Percentiles rank a stretch among this genome's conserved stretches.
phyloP scores from a whole-genome alignment of 2,888 invertebrate genomes.

The Diloba caeruleocephala region DNA sequence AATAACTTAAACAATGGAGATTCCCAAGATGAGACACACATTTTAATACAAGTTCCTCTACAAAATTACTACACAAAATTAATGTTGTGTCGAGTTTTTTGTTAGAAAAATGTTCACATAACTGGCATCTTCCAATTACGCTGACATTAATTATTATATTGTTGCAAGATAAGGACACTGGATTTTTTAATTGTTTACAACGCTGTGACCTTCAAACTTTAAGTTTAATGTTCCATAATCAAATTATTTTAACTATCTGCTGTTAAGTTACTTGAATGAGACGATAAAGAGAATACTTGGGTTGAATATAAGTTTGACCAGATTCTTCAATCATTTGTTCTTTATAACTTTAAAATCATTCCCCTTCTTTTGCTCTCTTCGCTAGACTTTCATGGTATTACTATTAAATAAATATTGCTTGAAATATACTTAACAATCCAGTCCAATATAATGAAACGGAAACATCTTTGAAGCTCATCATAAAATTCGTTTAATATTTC shows the following conservation, averaged over 20 bases:
- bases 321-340: too few species aligned
- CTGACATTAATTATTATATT: slow-evolving; percentile 51
- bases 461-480: too few species aligned
- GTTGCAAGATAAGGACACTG: slow-evolving; percentile 44
- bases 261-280: slow-evolving; percentile 21
- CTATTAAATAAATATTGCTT: too few species aligned
- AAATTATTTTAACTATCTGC: slow-evolving; percentile 27
- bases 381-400: too few species aligned
- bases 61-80: slow-evolving; percentile 27
- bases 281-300: too few species aligned
- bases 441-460: too few species aligned
- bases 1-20: slow-evolving; percentile 39
- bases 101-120: slow-evolving; percentile 33
- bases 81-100: slow-evolving; percentile 23
- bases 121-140: slow-evolving; percentile 43
- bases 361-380: too few species aligned
- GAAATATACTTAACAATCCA: too few species aligned
- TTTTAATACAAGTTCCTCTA: slow-evolving; percentile 29
- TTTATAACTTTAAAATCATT: too few species aligned
- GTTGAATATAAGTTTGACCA: too few species aligned
- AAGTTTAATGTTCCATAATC: slow-evolving; percentile 27
- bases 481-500: too few species aligned
- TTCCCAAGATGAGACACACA: slow-evolving; percentile 48
- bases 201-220: slow-evolving; percentile 32
- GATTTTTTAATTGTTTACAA: slow-evolving; percentile 43